Percentiles rank a stretch among this genome's conserved stretches.
Evolutionary conservation across 2,797 vertebrate genomes (phyloP).

Genomic region (Rhynchonycteris naso): DNA sequence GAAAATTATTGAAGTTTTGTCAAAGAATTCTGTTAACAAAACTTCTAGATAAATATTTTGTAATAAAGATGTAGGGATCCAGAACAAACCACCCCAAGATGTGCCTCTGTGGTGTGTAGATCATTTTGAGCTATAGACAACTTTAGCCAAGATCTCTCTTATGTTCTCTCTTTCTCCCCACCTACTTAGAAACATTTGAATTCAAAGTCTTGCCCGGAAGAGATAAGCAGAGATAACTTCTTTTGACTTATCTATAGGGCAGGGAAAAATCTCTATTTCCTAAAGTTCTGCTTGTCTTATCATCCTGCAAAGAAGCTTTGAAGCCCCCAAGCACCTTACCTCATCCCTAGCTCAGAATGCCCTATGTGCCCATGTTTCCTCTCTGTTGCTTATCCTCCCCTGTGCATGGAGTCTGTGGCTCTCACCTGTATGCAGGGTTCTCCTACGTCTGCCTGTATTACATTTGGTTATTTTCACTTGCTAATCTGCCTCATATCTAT

Average conservation of each 20-base stretch:
- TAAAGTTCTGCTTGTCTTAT: background rate
- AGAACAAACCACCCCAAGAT: background rate
- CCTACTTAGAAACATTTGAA: background rate
- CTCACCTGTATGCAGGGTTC: background rate
- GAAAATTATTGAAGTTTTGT: background rate
- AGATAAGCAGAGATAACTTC: background rate
- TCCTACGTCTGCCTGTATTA: background rate
- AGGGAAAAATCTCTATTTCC: background rate
- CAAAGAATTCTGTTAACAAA: constrained; percentile 42
- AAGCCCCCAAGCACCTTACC: background rate
- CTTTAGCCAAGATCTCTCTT: background rate
- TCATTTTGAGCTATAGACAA: background rate
- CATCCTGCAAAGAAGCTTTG: background rate
- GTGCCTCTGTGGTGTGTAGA: too few species aligned
- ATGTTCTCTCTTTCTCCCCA: background rate
- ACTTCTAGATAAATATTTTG: constrained; percentile 7
- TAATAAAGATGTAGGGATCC: background rate
- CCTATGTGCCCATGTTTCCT: background rate
- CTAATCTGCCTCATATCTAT: background rate
- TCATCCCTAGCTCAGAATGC: background rate
- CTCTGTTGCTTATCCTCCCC: background rate
- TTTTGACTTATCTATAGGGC: background rate
- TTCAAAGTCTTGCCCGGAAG: background rate
- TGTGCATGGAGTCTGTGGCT: background rate
- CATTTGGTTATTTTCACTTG: background rate